Conservation (phyloP, 2,797 vertebrate species). For the Labroides dimidiatus region DNA sequence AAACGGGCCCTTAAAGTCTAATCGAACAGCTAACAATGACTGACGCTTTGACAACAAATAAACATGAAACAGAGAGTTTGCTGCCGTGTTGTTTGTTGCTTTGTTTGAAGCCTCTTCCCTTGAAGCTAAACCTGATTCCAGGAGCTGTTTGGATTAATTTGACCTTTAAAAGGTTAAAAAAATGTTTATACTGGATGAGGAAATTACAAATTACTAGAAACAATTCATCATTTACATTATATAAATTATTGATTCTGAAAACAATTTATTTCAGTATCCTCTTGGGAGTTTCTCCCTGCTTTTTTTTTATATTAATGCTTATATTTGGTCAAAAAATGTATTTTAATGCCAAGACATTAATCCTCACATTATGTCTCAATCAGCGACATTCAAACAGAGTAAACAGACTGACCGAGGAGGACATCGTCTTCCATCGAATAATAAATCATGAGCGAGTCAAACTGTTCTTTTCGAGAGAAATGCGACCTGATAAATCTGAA, state of each 20-base stretch:
- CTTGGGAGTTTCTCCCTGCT: not conserved
- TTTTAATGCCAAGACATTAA: not conserved
- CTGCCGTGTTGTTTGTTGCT: not conserved
- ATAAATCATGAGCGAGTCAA: not conserved
- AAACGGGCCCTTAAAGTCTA: too few relatives aligned
- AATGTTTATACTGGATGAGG: not conserved
- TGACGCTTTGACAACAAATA: too few relatives aligned
- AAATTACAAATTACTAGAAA: not conserved
- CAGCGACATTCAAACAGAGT: not conserved
- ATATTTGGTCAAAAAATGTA: not conserved
- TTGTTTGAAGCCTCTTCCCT: not conserved
- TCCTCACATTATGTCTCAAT: not conserved
- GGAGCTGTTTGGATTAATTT: not conserved
- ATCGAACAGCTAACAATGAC: too few relatives aligned
- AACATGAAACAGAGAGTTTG: not conserved
- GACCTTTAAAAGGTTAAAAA: not conserved
- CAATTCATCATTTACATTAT: not conserved
- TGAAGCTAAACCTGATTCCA: not conserved
- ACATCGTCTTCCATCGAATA: not conserved
- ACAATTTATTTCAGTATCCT: not conserved
- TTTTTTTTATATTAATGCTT: not conserved
- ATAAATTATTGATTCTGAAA: not conserved
- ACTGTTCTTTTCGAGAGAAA: slow-evolving; percentile 7
- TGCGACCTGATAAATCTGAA: slow-evolving; percentile 18
- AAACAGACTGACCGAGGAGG: not conserved